Conservation (phyloP, 2,888 invertebrate genomes). For the Ischnura elegans region DNA sequence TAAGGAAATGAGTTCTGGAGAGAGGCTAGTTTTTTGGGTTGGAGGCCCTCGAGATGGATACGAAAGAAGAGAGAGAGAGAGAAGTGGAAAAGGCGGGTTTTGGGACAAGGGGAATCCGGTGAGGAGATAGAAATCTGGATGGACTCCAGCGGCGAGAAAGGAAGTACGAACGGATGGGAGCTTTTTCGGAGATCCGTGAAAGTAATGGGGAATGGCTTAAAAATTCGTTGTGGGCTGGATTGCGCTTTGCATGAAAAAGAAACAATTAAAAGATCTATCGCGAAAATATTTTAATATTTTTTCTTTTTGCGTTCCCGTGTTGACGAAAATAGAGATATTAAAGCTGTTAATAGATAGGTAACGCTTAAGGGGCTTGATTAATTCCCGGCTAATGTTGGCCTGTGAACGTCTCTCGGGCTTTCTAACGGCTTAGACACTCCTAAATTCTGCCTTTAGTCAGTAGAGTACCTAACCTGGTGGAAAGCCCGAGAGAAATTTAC, state of each 20-base stretch:
- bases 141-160: background rate
- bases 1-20: background rate
- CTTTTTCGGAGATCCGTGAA: background rate
- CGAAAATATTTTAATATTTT: background rate
- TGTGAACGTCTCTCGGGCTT: too few species aligned
- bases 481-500: too few species aligned
- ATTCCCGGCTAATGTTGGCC: too few species aligned
- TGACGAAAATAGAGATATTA: too few species aligned
- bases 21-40: background rate
- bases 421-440: too few species aligned
- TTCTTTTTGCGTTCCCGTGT: too few species aligned
- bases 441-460: too few species aligned
- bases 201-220: background rate
- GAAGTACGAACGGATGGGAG: background rate
- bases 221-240: background rate
- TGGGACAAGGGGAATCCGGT: background rate
- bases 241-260: background rate
- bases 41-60: background rate
- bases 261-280: background rate
- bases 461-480: too few species aligned
- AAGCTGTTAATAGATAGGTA: too few species aligned
- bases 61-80: background rate
- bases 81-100: background rate
- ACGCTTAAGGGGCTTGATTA: too few species aligned
- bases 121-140: slow-evolving; percentile 27